A percentile compares a stretch with the other conserved stretches of the same genome.
phyloP scores from a whole-genome alignment of 2,888 invertebrate species.

The Cantharis nigra region DNA sequence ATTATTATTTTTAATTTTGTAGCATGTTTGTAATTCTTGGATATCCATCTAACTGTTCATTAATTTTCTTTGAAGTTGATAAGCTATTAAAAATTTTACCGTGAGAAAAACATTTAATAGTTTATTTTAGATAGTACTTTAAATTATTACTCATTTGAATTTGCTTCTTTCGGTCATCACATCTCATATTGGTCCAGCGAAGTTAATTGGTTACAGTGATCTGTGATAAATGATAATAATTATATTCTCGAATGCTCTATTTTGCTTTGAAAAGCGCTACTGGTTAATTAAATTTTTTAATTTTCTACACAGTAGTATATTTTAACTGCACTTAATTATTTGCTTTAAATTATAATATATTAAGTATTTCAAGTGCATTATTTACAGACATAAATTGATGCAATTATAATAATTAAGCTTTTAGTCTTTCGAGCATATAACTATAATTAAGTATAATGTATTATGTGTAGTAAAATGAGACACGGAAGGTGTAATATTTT shows the following conservation, averaged over 20 bases:
- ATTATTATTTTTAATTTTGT: constrained; percentile 3
- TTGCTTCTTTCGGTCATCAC: background rate
- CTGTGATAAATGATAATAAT: no score
- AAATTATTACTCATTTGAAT: background rate
- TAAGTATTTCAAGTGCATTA: background rate
- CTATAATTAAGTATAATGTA: constrained; percentile 10
- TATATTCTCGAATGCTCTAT: background rate
- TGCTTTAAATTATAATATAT: background rate
- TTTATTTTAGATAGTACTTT: background rate
- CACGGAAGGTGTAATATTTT: constrained; percentile 16
- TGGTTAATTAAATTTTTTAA: background rate
- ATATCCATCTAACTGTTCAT: constrained; percentile 1
- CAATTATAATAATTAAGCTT: background rate
- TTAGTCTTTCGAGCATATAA: background rate
- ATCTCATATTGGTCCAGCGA: background rate
- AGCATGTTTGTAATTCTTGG: background rate
- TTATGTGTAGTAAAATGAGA: constrained; percentile 13
- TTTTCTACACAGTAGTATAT: background rate
- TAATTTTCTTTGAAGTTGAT: constrained; percentile 8
- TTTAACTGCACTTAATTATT: background rate
- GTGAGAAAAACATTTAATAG: background rate
- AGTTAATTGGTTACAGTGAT: background rate
- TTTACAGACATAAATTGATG: background rate
- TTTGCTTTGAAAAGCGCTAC: background rate
- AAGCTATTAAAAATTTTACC: constrained; percentile 3